Percentiles rank a stretch among this genome's conserved stretches.
Evolutionary conservation across 2,113 vertebrate species (phyloP).

Genomic region (Malaclemys terrapin): DNA sequence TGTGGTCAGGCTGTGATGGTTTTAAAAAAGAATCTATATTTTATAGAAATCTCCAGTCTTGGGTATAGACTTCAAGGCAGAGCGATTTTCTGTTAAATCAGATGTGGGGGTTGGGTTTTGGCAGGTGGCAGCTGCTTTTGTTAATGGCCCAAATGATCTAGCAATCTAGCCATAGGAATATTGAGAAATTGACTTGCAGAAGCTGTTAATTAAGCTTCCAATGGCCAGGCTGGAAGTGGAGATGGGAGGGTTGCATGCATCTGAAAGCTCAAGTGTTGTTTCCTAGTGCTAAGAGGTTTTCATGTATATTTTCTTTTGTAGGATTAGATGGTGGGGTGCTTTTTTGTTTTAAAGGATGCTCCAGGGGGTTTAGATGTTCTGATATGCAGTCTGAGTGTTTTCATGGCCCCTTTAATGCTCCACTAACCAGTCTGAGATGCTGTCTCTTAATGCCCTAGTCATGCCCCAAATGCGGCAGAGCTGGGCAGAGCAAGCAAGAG

Average conservation of each 20-base stretch:
- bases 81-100: background rate
- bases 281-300: background rate
- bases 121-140: background rate
- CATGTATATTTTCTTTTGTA: slow-evolving; percentile 27
- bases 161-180: background rate
- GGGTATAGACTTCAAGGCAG: accelerated
- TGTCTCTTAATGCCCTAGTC: slow-evolving; percentile 61
- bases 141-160: background rate
- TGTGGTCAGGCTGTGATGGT: accelerated
- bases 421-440: slow-evolving; percentile 62
- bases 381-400: slow-evolving; percentile 35
- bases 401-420: slow-evolving; percentile 69
- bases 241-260: background rate
- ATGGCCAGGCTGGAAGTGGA: background rate
- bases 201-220: background rate
- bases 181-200: background rate
- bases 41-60: accelerated
- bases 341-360: slow-evolving; percentile 15
- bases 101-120: background rate
- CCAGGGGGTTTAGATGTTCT: slow-evolving; percentile 39
- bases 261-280: background rate
- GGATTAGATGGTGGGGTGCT: background rate
- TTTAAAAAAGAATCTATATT: accelerated
- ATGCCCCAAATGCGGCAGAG: slow-evolving; percentile 31
- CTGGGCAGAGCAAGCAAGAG: slow-evolving; percentile 40